These are phyloP conservation scores for Nyctibius grandis DNA, from an alignment of 2,797 vertebrate genomes.

Conservation along the genomic window DNA sequence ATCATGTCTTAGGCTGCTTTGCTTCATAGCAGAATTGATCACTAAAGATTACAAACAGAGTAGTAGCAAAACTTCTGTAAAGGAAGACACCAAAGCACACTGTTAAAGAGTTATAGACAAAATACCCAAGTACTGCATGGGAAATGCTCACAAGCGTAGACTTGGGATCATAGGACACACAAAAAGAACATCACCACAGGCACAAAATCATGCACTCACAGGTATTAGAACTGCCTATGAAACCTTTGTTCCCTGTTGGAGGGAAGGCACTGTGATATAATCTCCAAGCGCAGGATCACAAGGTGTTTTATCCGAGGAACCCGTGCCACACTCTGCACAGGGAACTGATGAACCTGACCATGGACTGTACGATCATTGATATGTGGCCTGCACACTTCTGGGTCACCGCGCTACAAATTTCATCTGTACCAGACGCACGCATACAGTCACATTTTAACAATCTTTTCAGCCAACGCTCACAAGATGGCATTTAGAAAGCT, in stretches of 20 bases:
- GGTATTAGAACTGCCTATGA: not conserved
- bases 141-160: not conserved
- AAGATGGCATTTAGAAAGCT: not conserved
- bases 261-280: not conserved
- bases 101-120: not conserved
- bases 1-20: slow-evolving; percentile 29
- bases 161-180: not conserved
- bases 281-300: not conserved
- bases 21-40: slow-evolving; percentile 31
- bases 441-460: not conserved
- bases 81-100: slow-evolving; percentile 17
- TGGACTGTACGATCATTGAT: not conserved
- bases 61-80: not conserved
- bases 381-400: not conserved
- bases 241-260: not conserved
- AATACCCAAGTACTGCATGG: not conserved
- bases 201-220: not conserved
- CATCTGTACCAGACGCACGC: not conserved
- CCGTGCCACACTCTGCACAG: not conserved
- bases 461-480: not conserved
- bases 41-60: slow-evolving; percentile 27
- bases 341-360: not conserved
- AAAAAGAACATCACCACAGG: not conserved
- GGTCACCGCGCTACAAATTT: not conserved
- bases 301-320: not conserved